Conservation (phyloP, 2,797 vertebrate species). For the Girardinus metallicus region DNA sequence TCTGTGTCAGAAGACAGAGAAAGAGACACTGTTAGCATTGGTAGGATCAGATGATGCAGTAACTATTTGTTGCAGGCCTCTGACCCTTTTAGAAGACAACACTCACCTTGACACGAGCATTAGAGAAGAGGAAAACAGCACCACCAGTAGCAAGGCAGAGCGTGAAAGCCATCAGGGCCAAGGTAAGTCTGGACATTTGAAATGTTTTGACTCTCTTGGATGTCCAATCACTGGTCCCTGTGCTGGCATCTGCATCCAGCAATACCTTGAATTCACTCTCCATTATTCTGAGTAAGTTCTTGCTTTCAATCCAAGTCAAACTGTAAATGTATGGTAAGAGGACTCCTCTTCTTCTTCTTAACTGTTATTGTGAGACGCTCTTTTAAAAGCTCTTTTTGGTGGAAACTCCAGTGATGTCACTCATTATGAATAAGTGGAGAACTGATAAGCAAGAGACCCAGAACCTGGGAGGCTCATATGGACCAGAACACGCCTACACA, state of each 20-base stretch:
- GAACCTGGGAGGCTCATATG: conserved; percentile 8
- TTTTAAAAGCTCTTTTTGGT: conserved; percentile 40
- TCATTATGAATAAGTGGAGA: conserved; percentile 41
- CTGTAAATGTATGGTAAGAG: neutral
- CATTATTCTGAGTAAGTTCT: conserved; percentile 43
- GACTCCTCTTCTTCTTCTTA: conserved; percentile 1
- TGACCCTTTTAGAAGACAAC: neutral
- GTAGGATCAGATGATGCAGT: neutral
- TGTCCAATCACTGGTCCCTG: neutral
- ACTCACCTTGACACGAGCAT: conserved; percentile 55
- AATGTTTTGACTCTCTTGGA: neutral
- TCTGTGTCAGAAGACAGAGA: conserved; percentile 34
- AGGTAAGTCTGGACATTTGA: conserved; percentile 32
- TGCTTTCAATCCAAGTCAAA: neutral
- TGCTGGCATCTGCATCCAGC: conserved; percentile 27
- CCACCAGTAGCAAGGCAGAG: conserved; percentile 60
- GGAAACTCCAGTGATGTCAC: conserved; percentile 84
- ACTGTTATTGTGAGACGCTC: conserved; percentile 10
- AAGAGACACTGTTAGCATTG: conserved; percentile 2
- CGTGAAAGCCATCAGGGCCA: conserved; percentile 42
- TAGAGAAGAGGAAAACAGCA: conserved; percentile 41
- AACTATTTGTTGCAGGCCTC: neutral
- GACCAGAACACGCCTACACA: conserved; percentile 35
- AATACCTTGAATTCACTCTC: conserved; percentile 38
- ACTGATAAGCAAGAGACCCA: conserved; percentile 43